These are phyloP conservation scores for Knipowitschia caucasica DNA, from an alignment of 2,797 vertebrate species.

Conservation along the genomic window DNA sequence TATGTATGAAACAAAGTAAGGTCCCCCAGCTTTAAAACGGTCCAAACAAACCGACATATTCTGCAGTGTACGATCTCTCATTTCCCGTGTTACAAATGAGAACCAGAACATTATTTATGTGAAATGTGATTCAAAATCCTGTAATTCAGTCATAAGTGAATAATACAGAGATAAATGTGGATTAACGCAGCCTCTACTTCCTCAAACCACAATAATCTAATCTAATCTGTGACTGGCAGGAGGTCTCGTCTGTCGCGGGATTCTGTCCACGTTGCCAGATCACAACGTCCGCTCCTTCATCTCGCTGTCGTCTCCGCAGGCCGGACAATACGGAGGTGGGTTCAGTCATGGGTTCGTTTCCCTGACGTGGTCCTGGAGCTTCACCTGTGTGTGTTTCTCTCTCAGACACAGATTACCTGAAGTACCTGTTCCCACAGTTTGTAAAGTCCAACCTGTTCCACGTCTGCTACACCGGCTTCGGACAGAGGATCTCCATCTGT, in stretches of 20 bases:
- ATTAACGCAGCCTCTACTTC: neutral
- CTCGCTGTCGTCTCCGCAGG: conserved; percentile 87
- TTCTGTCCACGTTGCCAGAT: conserved; percentile 82
- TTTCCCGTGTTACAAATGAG: too few relatives aligned
- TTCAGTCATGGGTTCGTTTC: neutral
- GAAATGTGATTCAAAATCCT: too few relatives aligned
- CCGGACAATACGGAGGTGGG: conserved; percentile 89
- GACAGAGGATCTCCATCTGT: conserved; percentile 89
- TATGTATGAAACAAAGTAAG: too few relatives aligned
- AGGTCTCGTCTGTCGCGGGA: conserved; percentile 87
- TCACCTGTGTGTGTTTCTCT: conserved; percentile 18
- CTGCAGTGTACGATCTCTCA: too few relatives aligned
- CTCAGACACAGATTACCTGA: conserved; percentile 88
- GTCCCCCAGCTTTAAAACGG: too few relatives aligned
- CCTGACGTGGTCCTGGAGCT: neutral
- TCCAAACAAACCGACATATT: too few relatives aligned
- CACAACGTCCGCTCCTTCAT: conserved; percentile 91
- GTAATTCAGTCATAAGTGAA: too few relatives aligned
- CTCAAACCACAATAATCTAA: neutral
- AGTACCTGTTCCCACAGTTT: conserved; percentile 85
- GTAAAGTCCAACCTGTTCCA: conserved; percentile 85
- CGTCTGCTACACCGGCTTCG: conserved; percentile 83
- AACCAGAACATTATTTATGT: too few relatives aligned
- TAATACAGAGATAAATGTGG: neutral
- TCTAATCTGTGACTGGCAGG: conserved; percentile 59